These are phyloP conservation scores for Montifringilla adamsi DNA, from an alignment of 2,113 vertebrate species.

Conservation along the genomic window DNA sequence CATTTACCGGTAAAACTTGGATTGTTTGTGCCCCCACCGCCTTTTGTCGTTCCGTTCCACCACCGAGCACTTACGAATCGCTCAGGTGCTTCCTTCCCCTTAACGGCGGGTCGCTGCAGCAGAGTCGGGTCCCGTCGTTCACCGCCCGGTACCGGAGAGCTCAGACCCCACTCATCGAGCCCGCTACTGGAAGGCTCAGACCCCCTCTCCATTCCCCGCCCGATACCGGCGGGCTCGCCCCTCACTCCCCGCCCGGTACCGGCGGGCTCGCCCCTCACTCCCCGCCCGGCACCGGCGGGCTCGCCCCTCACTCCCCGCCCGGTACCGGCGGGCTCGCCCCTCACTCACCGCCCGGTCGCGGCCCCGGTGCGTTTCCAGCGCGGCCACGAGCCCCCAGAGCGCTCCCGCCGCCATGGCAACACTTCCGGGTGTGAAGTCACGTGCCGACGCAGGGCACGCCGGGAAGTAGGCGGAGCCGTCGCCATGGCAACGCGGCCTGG, in stretches of 20 bases:
- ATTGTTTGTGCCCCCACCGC: too few species aligned
- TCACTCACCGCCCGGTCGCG: slow-evolving; percentile 89
- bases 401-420: slow-evolving; percentile 74
- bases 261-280: too few species aligned
- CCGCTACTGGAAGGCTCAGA: accelerated
- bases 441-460: neutral
- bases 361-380: slow-evolving; percentile 86
- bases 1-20: neutral
- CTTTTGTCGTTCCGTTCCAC: neutral
- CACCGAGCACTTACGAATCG: accelerated
- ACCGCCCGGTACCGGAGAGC: neutral
- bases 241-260: neutral
- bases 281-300: neutral
- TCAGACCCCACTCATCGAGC: neutral
- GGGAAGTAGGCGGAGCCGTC: neutral
- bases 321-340: neutral
- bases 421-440: neutral
- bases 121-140: neutral
- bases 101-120: too few species aligned
- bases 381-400: slow-evolving; percentile 68
- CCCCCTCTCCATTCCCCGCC: too few species aligned
- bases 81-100: neutral
- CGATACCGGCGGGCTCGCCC: neutral
- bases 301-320: too few species aligned
- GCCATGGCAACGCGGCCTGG: neutral